Base-by-base conservation (phyloP, 2,888 invertebrate genomes). In the Dendrolimus houi region DNA sequence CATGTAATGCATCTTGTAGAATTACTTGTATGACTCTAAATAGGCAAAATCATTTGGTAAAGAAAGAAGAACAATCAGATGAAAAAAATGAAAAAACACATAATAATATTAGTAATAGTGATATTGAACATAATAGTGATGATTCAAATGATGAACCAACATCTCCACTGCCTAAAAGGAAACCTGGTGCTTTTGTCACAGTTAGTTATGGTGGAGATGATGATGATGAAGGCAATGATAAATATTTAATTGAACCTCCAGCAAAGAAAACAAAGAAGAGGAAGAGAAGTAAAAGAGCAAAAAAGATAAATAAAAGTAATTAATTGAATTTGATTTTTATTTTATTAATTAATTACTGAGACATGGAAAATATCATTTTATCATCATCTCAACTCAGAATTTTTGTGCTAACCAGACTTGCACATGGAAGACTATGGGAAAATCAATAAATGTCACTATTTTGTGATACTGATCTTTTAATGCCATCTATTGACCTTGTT, bases 1-100 rank as follows among this genome's bases (percentile, higher is more conserved):
- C 87, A 58, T 83, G 90, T n/a, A 93, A 92, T 75, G 92, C 94
- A 55, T 93, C 93, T 7, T 95, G 95, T 74, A 92, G 96, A 70
- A 93, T 96, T 12, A 96, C 95, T 13, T 96, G 96, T 73, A 78
- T 96, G 56, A 86, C 92, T 57, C 79, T 96, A 42, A 87, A 94
- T 64, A 90, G 84, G 72, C 85, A 89, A 60, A 82, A 71, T 61
- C 81, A 85, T 70, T 67, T 83, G 41, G 74, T 87, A 41, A 83
- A 86, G 62, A 87, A 87, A 59, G 88, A 88, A 66, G 81, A 87
- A n/a, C 59, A 70, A 17, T 64, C 70, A 55, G 73, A 77, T 60
- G 66, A 67, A 56, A 68, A 67, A 55, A 61, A 58, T 54, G 64
- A 65, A 57, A 60, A 75, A 13, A 64, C 69, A 52, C 63, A 42